Conservation (phyloP, 2,797 vertebrate genomes). For the Argyrosomus regius region DNA sequence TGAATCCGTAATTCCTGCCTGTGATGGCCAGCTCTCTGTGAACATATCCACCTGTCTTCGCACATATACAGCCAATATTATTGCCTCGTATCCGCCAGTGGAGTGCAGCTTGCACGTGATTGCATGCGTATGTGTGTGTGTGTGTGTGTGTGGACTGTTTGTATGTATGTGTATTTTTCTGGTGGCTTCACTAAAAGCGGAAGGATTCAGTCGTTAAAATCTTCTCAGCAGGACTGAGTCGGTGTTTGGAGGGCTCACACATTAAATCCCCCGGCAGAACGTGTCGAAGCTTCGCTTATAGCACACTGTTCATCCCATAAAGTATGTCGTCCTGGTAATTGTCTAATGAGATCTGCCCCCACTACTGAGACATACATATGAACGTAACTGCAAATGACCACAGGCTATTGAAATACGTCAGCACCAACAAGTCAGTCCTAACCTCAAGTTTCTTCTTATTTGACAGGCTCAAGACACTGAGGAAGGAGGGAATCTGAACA, state of each 20-base stretch:
- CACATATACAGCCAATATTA: not conserved
- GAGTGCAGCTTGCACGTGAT: not conserved
- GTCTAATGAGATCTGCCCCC: not conserved
- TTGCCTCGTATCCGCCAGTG: not conserved
- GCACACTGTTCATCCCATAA: not conserved
- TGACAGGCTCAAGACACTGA: constrained; percentile 43
- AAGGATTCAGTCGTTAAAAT: constrained; percentile 34
- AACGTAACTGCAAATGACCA: not conserved
- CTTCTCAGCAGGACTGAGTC: constrained; percentile 13
- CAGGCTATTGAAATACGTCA: not conserved
- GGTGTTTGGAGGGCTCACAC: constrained; percentile 22
- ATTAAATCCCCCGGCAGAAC: constrained; percentile 51
- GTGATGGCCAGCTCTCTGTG: constrained; percentile 28
- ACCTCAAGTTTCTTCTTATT: constrained; percentile 24
- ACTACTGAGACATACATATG: not conserved
- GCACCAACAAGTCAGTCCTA: not conserved
- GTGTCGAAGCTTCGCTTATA: constrained; percentile 1
- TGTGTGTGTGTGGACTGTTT: not conserved
- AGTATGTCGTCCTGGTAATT: not conserved
- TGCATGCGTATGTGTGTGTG: not conserved
- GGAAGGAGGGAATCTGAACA: constrained; percentile 13
- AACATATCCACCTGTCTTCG: not conserved
- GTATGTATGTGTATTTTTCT: not conserved
- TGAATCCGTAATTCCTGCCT: constrained; percentile 66
- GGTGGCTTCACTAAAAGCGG: constrained; percentile 16